These are phyloP conservation scores for Watsonalla cultraria DNA, from an alignment of 2,888 invertebrate genomes.

Conservation along the genomic window DNA sequence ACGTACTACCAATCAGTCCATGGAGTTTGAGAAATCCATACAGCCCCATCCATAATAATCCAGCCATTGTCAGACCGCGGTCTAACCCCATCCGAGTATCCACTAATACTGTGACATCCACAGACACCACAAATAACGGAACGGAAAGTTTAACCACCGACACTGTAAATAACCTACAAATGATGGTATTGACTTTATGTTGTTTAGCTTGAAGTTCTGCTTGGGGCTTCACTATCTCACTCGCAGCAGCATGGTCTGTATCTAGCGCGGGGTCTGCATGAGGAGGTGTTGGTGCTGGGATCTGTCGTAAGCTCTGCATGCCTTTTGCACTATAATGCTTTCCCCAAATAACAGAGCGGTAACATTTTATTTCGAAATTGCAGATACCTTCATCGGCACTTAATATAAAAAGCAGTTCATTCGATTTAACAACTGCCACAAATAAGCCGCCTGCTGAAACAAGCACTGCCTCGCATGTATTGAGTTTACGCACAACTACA, in stretches of 20 bases:
- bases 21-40: conserved; percentile 79
- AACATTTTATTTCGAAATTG: conserved; percentile 73
- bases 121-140: conserved; percentile 79
- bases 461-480: conserved; percentile 78
- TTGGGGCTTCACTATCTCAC: conserved; percentile 55
- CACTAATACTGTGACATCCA: conserved; percentile 82
- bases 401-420: conserved; percentile 74
- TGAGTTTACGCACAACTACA: conserved; percentile 76
- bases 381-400: conserved; percentile 75
- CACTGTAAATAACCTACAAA: conserved; percentile 78
- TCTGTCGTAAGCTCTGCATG: conserved; percentile 56
- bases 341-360: conserved; percentile 48
- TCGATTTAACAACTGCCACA: conserved; percentile 68
- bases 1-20: conserved; percentile 80
- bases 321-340: conserved; percentile 48
- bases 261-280: conserved; percentile 35
- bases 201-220: conserved; percentile 73
- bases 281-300: conserved; percentile 25
- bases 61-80: conserved; percentile 77
- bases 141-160: conserved; percentile 74
- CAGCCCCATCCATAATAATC: conserved; percentile 79
- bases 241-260: conserved; percentile 26
- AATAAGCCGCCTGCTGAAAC: conserved; percentile 67
- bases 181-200: conserved; percentile 74
- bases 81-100: conserved; percentile 81